Evolutionary conservation across 2,888 invertebrate genomes (phyloP).

Genomic region (Aspidapion aeneum): DNA sequence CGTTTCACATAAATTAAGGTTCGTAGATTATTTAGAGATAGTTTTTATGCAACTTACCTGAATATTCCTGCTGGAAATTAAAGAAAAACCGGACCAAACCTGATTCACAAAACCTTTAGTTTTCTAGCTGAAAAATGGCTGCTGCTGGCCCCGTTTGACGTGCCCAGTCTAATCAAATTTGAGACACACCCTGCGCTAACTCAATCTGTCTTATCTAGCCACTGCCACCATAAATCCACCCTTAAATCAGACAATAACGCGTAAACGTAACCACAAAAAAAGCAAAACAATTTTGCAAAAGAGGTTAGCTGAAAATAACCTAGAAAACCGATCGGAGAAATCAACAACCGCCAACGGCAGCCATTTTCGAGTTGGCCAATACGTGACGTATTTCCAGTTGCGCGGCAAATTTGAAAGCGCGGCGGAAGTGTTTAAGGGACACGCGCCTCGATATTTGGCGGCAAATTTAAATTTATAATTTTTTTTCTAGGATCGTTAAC

Average conservation of each 20-base stretch:
- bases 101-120: not conserved
- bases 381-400: slow-evolving; percentile 6
- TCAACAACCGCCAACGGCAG: slow-evolving; percentile 41
- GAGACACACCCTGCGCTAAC: not conserved
- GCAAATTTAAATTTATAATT: not conserved
- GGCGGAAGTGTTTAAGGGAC: not conserved
- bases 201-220: not conserved
- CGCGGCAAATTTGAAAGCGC: slow-evolving; percentile 32
- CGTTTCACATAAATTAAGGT: not conserved
- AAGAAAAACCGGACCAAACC: not conserved
- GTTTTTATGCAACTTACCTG: not conserved
- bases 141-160: not conserved
- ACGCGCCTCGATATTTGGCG: slow-evolving; percentile 1
- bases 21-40: not conserved
- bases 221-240: not conserved
- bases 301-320: slow-evolving; percentile 48
- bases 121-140: not conserved
- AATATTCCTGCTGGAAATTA: not conserved
- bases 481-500: too few relatives aligned
- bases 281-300: slow-evolving; percentile 27
- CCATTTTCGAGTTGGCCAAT: slow-evolving; percentile 17
- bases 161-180: not conserved
- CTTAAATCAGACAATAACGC: not conserved
- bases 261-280: not conserved
- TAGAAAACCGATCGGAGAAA: slow-evolving; percentile 29